Base-by-base conservation (phyloP, 2,113 vertebrate genomes). In the Indicator indicator region DNA sequence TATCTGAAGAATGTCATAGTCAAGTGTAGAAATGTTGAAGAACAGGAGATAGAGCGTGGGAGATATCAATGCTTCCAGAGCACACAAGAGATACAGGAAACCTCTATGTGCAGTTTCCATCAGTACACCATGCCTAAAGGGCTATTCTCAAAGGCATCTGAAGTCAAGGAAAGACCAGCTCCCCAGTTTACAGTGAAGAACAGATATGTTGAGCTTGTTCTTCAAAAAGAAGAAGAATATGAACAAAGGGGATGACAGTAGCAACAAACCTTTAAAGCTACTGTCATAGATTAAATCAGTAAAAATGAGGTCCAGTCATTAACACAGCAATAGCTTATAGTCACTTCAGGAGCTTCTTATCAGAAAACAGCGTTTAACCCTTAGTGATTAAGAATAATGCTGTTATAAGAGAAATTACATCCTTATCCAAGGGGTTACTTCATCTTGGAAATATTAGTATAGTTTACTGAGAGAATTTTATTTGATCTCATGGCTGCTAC, bases 41-140 rank as follows among this genome's bases (percentile, higher is more conserved):
- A 89, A 27, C 1, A 0, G 67, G 19, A 82, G 33, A 81, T 75
- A 50, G 30, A 79, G 11, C 0, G 2, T 72, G 68, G 17, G 40
- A 90, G 50, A 42, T 89, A 14, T 52, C 21, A 48, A 58, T 27
- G 55, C n/a, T 28, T 73, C 11, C 59, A 70, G 63, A 82, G 44
- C 32, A 82, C 67, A 44, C 50, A 71, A 2, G 2, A 92, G 74
- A 54, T 33, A 63, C 36, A 87, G 67, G 16, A 76, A n/a, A 54
- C 62, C 26, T 36, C 62, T 89, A 55, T 63, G 46, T 28, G 33
- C 58, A 73, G 9, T 79, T 93, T 65, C 13, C 59, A n/a, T 48
- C 4, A 1, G 11, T 64, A 40, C 1, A 1, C 20, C 64, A 16
- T 0, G 1, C 24, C n/a, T 27, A 70, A 54, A 74, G 58, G 59